Evolutionary conservation across 2,888 invertebrate genomes (phyloP), one percentile per base, ranked within the genome.

Genomic region (Omphaloscelis lunosa): DNA sequence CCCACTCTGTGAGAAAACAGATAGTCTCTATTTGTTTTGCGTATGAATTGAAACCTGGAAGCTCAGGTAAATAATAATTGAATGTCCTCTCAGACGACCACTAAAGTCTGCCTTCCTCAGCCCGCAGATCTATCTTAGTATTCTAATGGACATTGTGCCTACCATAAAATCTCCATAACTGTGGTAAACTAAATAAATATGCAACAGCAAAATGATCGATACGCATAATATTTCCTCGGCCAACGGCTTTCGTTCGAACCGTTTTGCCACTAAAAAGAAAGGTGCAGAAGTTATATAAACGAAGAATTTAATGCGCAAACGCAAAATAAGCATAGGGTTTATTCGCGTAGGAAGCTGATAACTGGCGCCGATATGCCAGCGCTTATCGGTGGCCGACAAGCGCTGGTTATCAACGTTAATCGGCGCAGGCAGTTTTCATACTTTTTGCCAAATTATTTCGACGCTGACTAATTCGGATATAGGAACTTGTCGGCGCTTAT

Each of bases 171-270:
- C 65, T 61, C 72, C 85, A 81, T 83, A 84, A 84, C 85, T 83
- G 80, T 70, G 27, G 75, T 69, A 81, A 81, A 81, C 77, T 81
- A 61, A 81, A 84, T 84, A 84, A 83, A 83, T 83, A 83, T 83
- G 73, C 83, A 87, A 85, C 80, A 85, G 81, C 78, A 81, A 85
- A 87, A 87, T 86, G 87, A 87, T 86, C 67, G 86, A 86, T 85
- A 73, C 77, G 68, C 78, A 86, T 87, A 83, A 85, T 87, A 73
- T 82, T 82, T 71, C 61, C 56, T 41, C 76, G 82, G 73, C 73
- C 82, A 82, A 71, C 72, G 71, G 78, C 85, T 83, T 85, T 77
- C 82, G 71, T 74, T 76, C 34, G 48, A 68, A 85, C 70, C 73
- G 41, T 74, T 78, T 34, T 74, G 65, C 41, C 68, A 61, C 51